Evolutionary conservation across 2,888 invertebrate species (phyloP).

Genomic region (Auanema sp.): DNA sequence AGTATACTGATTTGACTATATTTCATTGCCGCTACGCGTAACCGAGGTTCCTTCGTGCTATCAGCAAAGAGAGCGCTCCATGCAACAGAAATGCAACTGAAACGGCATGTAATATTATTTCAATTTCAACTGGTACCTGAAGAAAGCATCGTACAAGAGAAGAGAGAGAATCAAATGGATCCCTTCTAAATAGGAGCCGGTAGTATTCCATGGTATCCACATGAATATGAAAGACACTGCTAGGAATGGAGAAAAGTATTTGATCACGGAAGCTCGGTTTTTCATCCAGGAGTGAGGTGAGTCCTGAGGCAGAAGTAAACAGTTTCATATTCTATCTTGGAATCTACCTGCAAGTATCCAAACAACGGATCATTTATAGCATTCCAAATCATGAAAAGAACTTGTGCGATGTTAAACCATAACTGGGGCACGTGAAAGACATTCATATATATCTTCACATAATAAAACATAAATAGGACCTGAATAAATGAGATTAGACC

Average conservation of each 20-base stretch:
- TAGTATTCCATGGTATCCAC: constrained; percentile 56
- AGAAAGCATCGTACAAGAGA: constrained; percentile 67
- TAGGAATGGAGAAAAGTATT: constrained; percentile 65
- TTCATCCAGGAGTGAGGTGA: constrained; percentile 58
- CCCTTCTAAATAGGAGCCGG: constrained; percentile 59
- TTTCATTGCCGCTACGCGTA: constrained; percentile 64
- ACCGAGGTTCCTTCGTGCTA: constrained; percentile 56
- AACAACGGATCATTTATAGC: constrained; percentile 68
- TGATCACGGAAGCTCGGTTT: constrained; percentile 65
- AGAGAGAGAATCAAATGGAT: constrained; percentile 66
- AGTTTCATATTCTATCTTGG: too few relatives aligned
- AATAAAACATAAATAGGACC: constrained; percentile 66
- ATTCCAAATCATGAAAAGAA: constrained; percentile 67
- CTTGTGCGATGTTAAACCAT: constrained; percentile 67
- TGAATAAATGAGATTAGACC: constrained; percentile 40
- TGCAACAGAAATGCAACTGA: constrained; percentile 59
- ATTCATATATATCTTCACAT: constrained; percentile 67
- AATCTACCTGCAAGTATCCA: constrained; percentile 64
- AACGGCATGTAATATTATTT: background rate
- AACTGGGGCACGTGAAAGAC: constrained; percentile 65
- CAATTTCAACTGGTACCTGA: constrained; percentile 52
- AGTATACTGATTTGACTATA: constrained; percentile 62
- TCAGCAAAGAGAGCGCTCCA: constrained; percentile 62
- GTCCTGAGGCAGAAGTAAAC: too few relatives aligned
- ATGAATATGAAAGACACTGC: constrained; percentile 65